phyloP scores from a whole-genome alignment of 2,888 invertebrate genomes.

The Troides oblongomaculatus region DNA sequence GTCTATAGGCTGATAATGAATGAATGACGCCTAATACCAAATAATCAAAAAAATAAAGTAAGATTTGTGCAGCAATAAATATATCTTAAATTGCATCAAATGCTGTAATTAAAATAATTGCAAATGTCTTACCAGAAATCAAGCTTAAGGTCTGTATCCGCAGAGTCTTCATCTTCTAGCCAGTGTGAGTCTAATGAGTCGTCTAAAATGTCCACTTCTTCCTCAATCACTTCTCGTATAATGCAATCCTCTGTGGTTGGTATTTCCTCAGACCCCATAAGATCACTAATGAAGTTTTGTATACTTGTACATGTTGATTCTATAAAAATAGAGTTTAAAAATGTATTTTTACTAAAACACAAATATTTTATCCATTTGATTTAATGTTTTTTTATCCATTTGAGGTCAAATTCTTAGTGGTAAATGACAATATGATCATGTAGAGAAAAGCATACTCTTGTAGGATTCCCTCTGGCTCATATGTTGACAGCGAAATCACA shows the following conservation, averaged over 20 bases:
- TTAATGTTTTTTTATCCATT: not conserved
- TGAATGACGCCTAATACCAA: too few relatives aligned
- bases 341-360: too few relatives aligned
- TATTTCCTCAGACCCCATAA: conserved; percentile 60
- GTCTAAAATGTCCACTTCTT: conserved; percentile 67
- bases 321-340: conserved; percentile 41
- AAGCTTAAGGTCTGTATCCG: conserved; percentile 55
- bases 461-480: not conserved
- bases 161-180: conserved; percentile 64
- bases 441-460: not conserved
- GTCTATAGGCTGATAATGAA: too few relatives aligned
- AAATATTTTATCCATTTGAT: not conserved
- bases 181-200: conserved; percentile 70
- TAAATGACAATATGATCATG: not conserved
- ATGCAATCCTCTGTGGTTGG: conserved; percentile 62
- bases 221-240: conserved; percentile 64
- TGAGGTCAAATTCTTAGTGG: not conserved
- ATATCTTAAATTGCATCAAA: too few relatives aligned
- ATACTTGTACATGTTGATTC: conserved; percentile 73
- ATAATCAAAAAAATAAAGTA: too few relatives aligned
- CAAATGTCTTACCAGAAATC: conserved; percentile 51
- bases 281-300: conserved; percentile 69
- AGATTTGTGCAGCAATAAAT: not conserved
- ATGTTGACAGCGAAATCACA: not conserved
- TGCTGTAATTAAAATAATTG: too few relatives aligned